phyloP scores from a whole-genome alignment of 2,888 invertebrate species.

The Aproaerema taeniolella region DNA sequence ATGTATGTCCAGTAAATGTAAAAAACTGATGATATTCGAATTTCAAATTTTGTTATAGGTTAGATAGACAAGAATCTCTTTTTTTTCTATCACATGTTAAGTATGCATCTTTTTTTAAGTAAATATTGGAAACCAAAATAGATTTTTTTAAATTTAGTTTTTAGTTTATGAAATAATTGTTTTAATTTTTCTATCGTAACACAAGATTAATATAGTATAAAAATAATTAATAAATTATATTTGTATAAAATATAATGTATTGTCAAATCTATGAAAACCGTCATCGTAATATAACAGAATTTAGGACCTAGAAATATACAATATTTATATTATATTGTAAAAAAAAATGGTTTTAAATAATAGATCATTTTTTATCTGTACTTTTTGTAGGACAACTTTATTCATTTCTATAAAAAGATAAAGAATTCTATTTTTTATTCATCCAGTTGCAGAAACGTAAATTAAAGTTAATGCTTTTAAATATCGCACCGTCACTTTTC shows the following conservation, averaged over 20 bases:
- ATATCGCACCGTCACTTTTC: too few species aligned
- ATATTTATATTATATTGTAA: background rate
- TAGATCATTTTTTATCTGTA: background rate
- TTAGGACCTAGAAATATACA: background rate
- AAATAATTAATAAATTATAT: constrained; percentile 4
- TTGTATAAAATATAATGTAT: background rate
- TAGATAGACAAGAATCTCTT: background rate
- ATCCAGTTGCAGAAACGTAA: background rate
- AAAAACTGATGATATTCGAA: background rate
- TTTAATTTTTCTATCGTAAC: too few species aligned
- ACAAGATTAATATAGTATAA: background rate
- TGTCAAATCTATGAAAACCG: constrained; percentile 6
- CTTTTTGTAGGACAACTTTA: too few species aligned
- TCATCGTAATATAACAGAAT: background rate
- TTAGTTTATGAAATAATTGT: too few species aligned
- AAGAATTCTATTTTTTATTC: too few species aligned
- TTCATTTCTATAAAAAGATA: too few species aligned
- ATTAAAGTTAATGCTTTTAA: too few species aligned
- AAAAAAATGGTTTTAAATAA: background rate
- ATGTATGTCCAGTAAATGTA: too few species aligned
- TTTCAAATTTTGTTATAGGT: background rate
- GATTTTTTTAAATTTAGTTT: background rate
- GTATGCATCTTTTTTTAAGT: background rate
- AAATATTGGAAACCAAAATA: background rate
- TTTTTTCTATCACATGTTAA: background rate